Base-by-base conservation (phyloP, 1,140 invertebrate species). In the Bombus cullumanus region DNA sequence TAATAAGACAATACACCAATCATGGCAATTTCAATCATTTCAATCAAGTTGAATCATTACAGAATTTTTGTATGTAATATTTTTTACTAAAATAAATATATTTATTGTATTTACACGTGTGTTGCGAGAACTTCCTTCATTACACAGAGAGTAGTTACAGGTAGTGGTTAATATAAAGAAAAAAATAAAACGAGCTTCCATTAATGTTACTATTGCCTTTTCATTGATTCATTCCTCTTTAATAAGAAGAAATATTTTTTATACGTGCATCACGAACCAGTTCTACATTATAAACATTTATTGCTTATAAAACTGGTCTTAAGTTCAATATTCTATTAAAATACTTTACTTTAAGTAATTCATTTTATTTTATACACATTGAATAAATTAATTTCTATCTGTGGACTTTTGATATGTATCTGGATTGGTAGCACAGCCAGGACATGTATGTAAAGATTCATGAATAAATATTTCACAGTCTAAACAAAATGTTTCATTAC, bases 381-480 rank as follows among this genome's bases (percentile, higher is more conserved):
- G 3, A 79, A 34, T 31, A 75, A 59, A 71, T 86, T 82, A 89
- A 34, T 64, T 68, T 83, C 81, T 91, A 71, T 87, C 90, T n/a
- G 47, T 82, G 18, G 87, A 80, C 82, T 94, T 94, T 88, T 95
- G 94, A 91, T 96, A 96, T 47, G 94, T 95, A 77, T 94, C 90
- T 57, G 95, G 93, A 94, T 96, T 96, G 28, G 95, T 96, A 31
- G 98, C 97, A 96, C 99, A 99, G 41, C 98, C 99, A 34, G 99
- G 98, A 95, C 99, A 99, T 18, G 97, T 98, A 94, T 99, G 99
- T 53, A 99, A 94, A 5, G 98, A 97, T 88, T 98, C 98, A 90
- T 99, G 98, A 77, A 99, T 97, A 93, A 99, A 99, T 81, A 98
- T 96, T 95, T 99, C 99, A 96, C 99, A 99, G 93, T 99, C 98